Evolutionary conservation across 2,888 invertebrate genomes (phyloP).

Genomic region (Helobdella robusta): DNA sequence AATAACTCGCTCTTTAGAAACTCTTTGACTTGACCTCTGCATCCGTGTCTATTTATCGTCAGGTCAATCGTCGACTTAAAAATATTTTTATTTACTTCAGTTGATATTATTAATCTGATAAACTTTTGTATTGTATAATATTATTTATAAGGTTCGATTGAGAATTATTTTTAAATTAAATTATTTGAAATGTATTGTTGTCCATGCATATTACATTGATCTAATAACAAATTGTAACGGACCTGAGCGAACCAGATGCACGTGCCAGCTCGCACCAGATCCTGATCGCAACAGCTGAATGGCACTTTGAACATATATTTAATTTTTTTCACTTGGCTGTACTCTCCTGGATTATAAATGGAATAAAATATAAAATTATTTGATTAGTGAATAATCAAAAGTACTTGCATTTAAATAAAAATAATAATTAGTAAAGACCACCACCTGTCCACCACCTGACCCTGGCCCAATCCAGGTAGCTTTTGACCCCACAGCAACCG

Average conservation of each 20-base stretch:
- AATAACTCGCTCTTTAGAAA: not conserved
- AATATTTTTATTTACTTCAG: not conserved
- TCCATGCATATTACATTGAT: too few species aligned
- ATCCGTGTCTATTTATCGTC: slow-evolving; percentile 11
- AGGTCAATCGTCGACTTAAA: not conserved
- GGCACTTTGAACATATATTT: slow-evolving; percentile 3
- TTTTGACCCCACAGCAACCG: slow-evolving; percentile 15
- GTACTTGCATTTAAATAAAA: too few species aligned
- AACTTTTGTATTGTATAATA: not conserved
- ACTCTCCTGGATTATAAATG: too few species aligned
- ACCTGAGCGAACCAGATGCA: slow-evolving; percentile 14
- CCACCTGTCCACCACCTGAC: slow-evolving; percentile 12
- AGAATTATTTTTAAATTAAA: too few species aligned
- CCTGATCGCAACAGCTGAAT: slow-evolving; percentile 12
- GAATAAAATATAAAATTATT: too few species aligned
- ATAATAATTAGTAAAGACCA: too few species aligned
- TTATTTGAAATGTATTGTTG: too few species aligned
- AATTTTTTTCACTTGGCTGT: not conserved
- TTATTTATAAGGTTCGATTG: not conserved
- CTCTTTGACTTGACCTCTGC: not conserved
- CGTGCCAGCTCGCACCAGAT: not conserved
- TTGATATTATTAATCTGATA: not conserved
- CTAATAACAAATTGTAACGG: too few species aligned
- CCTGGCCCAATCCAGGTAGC: slow-evolving; percentile 8
- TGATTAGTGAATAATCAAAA: too few species aligned